These are phyloP conservation scores for Tokudaia tokunoshimensis DNA, from an alignment of 2,797 vertebrate genomes.

Conservation along the genomic window DNA sequence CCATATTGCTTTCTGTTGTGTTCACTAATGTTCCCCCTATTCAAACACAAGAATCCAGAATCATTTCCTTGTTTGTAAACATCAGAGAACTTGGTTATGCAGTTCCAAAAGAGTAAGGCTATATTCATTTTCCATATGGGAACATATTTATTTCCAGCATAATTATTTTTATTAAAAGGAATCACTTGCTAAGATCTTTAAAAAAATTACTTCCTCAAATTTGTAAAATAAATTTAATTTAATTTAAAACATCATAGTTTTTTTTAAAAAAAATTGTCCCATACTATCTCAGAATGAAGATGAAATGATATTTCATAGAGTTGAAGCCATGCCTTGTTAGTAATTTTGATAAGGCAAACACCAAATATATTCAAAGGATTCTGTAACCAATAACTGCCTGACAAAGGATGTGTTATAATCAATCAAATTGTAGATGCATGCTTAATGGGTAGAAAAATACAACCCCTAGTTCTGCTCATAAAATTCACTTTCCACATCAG, in stretches of 20 bases:
- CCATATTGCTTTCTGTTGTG: not conserved
- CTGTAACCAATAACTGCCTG: slow-evolving; percentile 88
- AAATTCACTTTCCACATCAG: slow-evolving; percentile 85
- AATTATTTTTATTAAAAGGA: not conserved
- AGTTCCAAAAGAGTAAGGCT: not conserved
- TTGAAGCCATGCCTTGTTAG: slow-evolving; percentile 86
- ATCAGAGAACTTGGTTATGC: not conserved
- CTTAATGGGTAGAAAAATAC: slow-evolving; percentile 78
- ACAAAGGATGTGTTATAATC: slow-evolving; percentile 89
- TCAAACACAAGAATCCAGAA: not conserved
- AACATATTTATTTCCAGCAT: not conserved
- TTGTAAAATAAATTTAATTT: not conserved
- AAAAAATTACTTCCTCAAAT: slow-evolving; percentile 41
- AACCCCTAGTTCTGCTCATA: slow-evolving; percentile 82
- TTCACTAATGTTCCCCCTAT: not conserved
- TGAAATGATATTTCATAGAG: slow-evolving; percentile 89
- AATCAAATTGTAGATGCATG: slow-evolving; percentile 85
- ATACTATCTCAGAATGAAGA: slow-evolving; percentile 86
- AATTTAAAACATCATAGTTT: slow-evolving; percentile 38
- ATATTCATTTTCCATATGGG: slow-evolving; percentile 14
- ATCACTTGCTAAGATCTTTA: slow-evolving; percentile 22
- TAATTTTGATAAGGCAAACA: slow-evolving; percentile 84
- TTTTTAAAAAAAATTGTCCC: slow-evolving; percentile 65
- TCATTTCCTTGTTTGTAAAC: slow-evolving; percentile 25
- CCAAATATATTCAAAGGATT: slow-evolving; percentile 91